Evolutionary conservation across 2,113 vertebrate genomes (phyloP), one percentile per base, ranked within the genome.

Genomic region (Strigops habroptila): DNA sequence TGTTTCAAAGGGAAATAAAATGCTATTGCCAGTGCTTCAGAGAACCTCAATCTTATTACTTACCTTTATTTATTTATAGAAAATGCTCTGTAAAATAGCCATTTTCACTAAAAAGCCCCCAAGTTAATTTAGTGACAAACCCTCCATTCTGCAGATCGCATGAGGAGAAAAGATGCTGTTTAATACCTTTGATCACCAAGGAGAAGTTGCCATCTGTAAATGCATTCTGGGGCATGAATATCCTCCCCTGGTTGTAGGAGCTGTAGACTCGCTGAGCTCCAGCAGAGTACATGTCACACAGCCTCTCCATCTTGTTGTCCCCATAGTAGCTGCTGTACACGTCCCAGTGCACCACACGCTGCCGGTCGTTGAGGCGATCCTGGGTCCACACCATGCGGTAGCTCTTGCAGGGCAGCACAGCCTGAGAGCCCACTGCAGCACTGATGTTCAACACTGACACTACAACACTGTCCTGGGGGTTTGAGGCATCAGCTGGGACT

Each of bases 331-430:
- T 96, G 67, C 98, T 97, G 77, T 97, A 97, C 53, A 99, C 65
- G 59, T 99, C 99, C 99, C 99, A 99, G 97, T 99, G 99, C n/a
- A 99, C 98, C 67, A 99, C 99, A 2, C 99, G 98, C 95, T 99
- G 99, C 48, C 99, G 98, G 98, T 99, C 99, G 9, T 97, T 98
- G 28, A 99, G 95, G 7, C 97, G 97, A 96, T 99, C 99, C 91
- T 99, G 98, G 23, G 99, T 99, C 99, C 99, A 99, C 79, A 99
- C 98, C 98, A 99, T 99, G 69, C 99, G 98, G 22, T 98, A 97
- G 41, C 99, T 99, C 94, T 98, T 97, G 96, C 99, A 99, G 83
- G 98, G 98, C 90, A 99, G 98, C 51, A 99, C 95, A 0, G 98
- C 97, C 52, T 86, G 97, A 1, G 98, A 97, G 5, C 99, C 98